Conservation (phyloP, 2,113 vertebrate genomes). For the Apus apus region DNA sequence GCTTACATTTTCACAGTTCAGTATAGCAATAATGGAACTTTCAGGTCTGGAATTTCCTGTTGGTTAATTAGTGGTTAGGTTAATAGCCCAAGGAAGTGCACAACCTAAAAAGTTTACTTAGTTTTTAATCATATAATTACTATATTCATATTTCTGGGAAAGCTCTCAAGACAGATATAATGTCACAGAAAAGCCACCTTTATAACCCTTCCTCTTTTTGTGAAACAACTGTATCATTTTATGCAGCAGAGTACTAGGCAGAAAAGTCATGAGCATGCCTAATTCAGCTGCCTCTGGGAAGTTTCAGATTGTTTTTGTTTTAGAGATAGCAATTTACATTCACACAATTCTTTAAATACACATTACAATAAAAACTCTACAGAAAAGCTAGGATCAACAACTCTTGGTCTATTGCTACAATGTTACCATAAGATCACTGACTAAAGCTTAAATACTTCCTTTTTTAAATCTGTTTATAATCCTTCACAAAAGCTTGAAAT, state of each 20-base stretch:
- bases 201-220: neutral
- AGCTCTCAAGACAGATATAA: constrained; percentile 23
- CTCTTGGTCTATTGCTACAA: neutral
- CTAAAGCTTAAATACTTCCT: neutral
- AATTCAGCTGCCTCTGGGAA: neutral
- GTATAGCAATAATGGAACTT: constrained; percentile 50
- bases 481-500: neutral
- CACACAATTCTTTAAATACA: neutral
- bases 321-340: neutral
- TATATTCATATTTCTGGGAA: constrained; percentile 39
- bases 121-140: constrained; percentile 57
- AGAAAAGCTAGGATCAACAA: neutral
- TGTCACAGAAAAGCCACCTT: constrained; percentile 38
- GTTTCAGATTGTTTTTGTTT: neutral
- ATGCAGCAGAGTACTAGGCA: neutral
- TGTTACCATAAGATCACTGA: neutral
- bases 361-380: neutral
- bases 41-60: constrained; percentile 48
- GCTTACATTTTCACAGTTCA: constrained; percentile 54
- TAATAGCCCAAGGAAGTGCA: constrained; percentile 45
- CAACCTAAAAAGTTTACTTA: constrained; percentile 39
- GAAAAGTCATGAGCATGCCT: neutral
- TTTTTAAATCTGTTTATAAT: neutral
- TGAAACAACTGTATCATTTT: constrained; percentile 23
- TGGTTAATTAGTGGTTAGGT: constrained; percentile 62